Base-by-base conservation (phyloP, 2,888 invertebrate species). In the Archaeoteleia sp. region DNA sequence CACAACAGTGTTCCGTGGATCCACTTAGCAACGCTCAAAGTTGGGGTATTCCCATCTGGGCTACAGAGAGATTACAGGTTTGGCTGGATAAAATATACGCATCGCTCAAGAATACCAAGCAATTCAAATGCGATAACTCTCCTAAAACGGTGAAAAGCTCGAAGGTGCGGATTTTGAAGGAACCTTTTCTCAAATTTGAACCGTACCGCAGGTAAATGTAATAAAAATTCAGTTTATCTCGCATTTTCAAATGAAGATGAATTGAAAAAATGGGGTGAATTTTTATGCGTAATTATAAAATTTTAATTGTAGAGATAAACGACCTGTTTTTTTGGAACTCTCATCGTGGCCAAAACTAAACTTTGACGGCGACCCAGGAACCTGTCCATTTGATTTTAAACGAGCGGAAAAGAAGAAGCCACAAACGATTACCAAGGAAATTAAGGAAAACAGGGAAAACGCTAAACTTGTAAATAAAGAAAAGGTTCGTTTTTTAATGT, bases 171-270 rank as follows among this genome's bases (percentile, higher is more conserved):
- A 86, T 87, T 82, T 87, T 92, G 76, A 91, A 89, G 85, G 89
- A 90, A 79, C 89, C 90, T 76, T 92, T 88, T 85, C 88, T 93
- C 79, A 93, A 93, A 87, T 91, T 92, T 83, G 92, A 93, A 82
- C 88, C 90, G 81, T 87, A 89, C 85, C 88, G 88, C 85, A 89
- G 90, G 90, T 90, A n/a, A n/a, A n/a, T n/a, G n/a, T n/a, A n/a
- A n/a, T n/a, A n/a, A n/a, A n/a, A n/a, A n/a, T n/a, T n/a, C n/a
- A n/a, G n/a, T n/a, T n/a, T n/a, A n/a, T n/a, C n/a, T n/a, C n/a
- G n/a, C n/a, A n/a, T n/a, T n/a, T n/a, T n/a, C n/a, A n/a, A 9
- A 32, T 32, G 10, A 10, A 14, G 15, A 14, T 35, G 1, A 6
- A 9, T 35, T 4, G 5, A 12, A 35, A 35, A 12, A 5, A 14